phyloP scores from a whole-genome alignment of 2,797 vertebrate species.

The Catostomus latipinnis region DNA sequence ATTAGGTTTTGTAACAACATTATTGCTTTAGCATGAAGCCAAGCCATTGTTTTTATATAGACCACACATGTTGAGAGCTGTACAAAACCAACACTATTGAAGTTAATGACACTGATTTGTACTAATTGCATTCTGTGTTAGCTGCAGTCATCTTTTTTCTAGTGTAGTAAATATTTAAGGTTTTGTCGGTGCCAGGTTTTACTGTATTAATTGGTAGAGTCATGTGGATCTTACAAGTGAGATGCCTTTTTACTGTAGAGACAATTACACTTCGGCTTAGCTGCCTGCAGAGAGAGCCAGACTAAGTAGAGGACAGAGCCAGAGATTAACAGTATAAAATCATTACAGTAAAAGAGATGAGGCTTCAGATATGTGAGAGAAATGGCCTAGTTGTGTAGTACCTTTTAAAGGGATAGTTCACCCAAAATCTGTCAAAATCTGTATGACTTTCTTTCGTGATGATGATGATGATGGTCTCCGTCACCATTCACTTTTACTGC shows the following conservation, averaged over 20 bases:
- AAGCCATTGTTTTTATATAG: slow-evolving; percentile 5
- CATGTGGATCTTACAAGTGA: slow-evolving; percentile 62
- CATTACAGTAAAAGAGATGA: slow-evolving; percentile 9
- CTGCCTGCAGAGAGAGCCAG: slow-evolving; percentile 59
- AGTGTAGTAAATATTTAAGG: slow-evolving; percentile 47
- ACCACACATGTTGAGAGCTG: slow-evolving; percentile 22
- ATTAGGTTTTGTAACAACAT: not conserved
- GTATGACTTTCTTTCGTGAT: too few relatives aligned
- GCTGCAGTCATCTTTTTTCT: slow-evolving; percentile 25
- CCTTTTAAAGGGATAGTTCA: not conserved
- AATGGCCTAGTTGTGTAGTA: not conserved
- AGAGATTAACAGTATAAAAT: not conserved
- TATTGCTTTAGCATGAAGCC: not conserved
- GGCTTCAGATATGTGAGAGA: not conserved
- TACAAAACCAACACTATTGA: slow-evolving; percentile 27
- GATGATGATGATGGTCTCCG: too few relatives aligned
- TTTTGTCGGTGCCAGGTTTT: slow-evolving; percentile 49
- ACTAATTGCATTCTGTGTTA: slow-evolving; percentile 18
- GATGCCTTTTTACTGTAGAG: slow-evolving; percentile 66
- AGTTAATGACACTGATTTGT: slow-evolving; percentile 32
- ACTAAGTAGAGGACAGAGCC: not conserved
- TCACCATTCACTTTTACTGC: too few relatives aligned
- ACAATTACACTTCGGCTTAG: slow-evolving; percentile 72
- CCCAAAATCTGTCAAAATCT: too few relatives aligned
- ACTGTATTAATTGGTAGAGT: slow-evolving; percentile 44